Evolutionary conservation across 2,113 vertebrate genomes (phyloP).

Genomic region (Neoarius graeffei): DNA sequence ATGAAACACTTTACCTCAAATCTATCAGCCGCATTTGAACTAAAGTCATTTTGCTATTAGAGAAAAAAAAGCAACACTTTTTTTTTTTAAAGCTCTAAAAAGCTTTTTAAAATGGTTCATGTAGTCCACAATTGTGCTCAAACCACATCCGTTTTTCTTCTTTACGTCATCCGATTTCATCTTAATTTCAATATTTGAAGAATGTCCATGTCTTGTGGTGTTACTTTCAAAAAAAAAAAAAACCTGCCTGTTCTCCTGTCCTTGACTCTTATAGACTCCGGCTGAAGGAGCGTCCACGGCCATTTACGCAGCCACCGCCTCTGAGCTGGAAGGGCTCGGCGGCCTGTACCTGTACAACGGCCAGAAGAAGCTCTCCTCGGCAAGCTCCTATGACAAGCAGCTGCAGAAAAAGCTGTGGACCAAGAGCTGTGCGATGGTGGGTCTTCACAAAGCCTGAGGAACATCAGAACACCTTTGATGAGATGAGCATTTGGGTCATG

Average conservation of each 20-base stretch:
- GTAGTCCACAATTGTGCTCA: background rate
- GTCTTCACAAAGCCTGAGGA: conserved; percentile 64
- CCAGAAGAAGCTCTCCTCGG: conserved; percentile 71
- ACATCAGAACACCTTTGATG: background rate
- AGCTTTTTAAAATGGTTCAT: background rate
- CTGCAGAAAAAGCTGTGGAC: conserved; percentile 84
- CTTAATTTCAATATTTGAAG: background rate
- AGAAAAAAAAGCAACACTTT: background rate
- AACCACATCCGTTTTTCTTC: background rate
- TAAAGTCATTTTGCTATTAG: background rate
- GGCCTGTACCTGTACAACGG: conserved; percentile 87
- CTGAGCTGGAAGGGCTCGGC: conserved; percentile 81
- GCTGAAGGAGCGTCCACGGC: conserved; percentile 82
- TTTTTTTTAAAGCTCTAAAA: background rate
- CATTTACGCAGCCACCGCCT: conserved; percentile 74
- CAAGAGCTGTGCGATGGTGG: conserved; percentile 78
- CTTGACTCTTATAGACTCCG: conserved; percentile 73
- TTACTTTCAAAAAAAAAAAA: background rate
- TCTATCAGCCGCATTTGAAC: background rate
- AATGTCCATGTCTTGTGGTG: background rate
- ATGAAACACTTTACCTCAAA: background rate
- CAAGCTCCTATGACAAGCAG: conserved; percentile 69
- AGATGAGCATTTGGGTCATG: background rate
- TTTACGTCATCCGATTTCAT: background rate
- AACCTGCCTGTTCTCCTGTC: background rate